Evolutionary conservation across 2,888 invertebrate species (phyloP), one percentile per base, ranked within the genome.

Genomic region (Lepidochrysops patricia): DNA sequence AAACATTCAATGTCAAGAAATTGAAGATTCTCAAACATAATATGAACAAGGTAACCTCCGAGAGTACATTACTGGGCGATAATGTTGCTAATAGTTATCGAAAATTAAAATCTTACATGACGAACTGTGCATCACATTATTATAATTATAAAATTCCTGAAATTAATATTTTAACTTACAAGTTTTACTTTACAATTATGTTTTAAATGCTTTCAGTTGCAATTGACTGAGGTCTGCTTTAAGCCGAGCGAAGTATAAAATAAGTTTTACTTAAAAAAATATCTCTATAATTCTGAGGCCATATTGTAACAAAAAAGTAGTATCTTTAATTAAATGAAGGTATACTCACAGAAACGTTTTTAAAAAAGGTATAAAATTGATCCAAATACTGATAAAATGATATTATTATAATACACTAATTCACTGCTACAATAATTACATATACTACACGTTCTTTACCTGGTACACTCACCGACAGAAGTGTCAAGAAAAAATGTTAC

Each of bases 311-410:
- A 43, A 43, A 15, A 43, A 6, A 26, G 5, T 25, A 25, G 25
- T 50, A 34, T 34, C n/a, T 50, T 26, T 5, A n/a, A 7, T 13
- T 26, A 7, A 15, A n/a, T 26, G 4, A 15, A 13, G 7, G 9
- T 15, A 6, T 27, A 54, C 27, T 4, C 4, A 12, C 29, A 54
- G 15, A 7, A 15, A 5, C 19, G 19, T 12, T 15, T 32, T 32
- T 54, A 26, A 54, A 52, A 29, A 29, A 19, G 19, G 15, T 54
- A 54, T 19, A 54, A 54, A 49, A 54, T 32, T 19, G 54, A 32
- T 32, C 32, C 19, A 19, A 19, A 54, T 19, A 15, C 54, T 19
- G 19, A 15, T 4, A 9, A 54, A 54, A 54, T 52, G 2, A 52
- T 52, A 50, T 29, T 9, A 12, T 29, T 29, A 27, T 27, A 50